Conservation (phyloP, 1,140 invertebrate species). For the Penaeus indicus region DNA sequence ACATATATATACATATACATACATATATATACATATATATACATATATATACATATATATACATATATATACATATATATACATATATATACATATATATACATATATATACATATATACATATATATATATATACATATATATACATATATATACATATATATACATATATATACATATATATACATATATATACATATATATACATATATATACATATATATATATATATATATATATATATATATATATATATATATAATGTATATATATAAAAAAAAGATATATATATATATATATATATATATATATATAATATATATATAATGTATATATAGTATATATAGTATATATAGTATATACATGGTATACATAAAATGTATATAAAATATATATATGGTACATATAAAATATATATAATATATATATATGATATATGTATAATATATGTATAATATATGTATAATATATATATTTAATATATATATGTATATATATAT, state of each 20-base stretch:
- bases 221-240: not conserved
- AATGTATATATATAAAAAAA: not conserved
- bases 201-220: conserved; percentile 3
- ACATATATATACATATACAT: not conserved
- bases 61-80: not conserved
- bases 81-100: not conserved
- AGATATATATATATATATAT: too few species aligned
- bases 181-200: conserved; percentile 7
- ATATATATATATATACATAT: conserved; percentile 19
- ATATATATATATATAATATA: too few species aligned
- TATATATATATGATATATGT: too few species aligned
- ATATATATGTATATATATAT: too few species aligned
- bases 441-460: too few species aligned
- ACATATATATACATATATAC: conserved; percentile 9
- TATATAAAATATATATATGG: too few species aligned
- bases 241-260: conserved; percentile 3
- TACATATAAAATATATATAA: too few species aligned
- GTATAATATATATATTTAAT: too few species aligned
- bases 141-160: not conserved
- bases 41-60: conserved; percentile 5
- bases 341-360: too few species aligned
- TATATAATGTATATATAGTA: too few species aligned
- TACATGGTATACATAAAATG: too few species aligned
- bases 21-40: conserved; percentile 1
- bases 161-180: conserved; percentile 1